Base-by-base conservation (phyloP, 2,888 invertebrate species). In the Euplagia quadripunctaria region DNA sequence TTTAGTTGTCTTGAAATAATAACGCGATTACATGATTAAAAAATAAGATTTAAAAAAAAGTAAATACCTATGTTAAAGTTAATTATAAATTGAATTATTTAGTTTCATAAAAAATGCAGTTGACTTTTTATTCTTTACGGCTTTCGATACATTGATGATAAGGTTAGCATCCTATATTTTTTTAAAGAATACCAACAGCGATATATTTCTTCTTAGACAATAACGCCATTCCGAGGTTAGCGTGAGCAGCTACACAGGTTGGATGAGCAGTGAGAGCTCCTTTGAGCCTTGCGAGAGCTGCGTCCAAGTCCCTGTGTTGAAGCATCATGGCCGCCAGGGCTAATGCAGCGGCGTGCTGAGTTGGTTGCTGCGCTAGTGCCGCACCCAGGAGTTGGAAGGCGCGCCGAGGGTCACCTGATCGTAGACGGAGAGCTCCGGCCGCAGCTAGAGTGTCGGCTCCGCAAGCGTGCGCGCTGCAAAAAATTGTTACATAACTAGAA, bases 351-450 rank as follows among this genome's bases (percentile, higher is more conserved):
- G 93, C 93, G 84, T 93, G 96, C 79, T 96, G 94, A 16, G 92
- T 90, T 6, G 96, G 94, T 78, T 94, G 93, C 79, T 94, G 94
- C 4, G 96, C 91, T 43, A 96, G 83, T 73, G 97, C 95, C 82
- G 96, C 94, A 76, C 96, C 94, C 51, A 97, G 88, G 78, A 97
- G 90, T 89, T 97, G 94, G 92, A 96, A 94, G 76, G 96, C 93
- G 74, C 94, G 91, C 11, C 96, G 92, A 74, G 96, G 91, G 79
- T 96, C 92, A 55, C 96, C 93, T 87, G 96, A 90, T 86, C 96
- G 83, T 74, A 96, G 90, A 66, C 96, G 91, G 73, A 96, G 86
- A 14, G 96, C 91, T 43, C 96, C 92, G 76, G 96, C 94, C 77
- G 96, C 92, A 1, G 95, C 94, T 81, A 96, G 80, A n/a, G 96